Evolutionary conservation across 1,140 invertebrate species (phyloP).

Genomic region (Aricia agestis): DNA sequence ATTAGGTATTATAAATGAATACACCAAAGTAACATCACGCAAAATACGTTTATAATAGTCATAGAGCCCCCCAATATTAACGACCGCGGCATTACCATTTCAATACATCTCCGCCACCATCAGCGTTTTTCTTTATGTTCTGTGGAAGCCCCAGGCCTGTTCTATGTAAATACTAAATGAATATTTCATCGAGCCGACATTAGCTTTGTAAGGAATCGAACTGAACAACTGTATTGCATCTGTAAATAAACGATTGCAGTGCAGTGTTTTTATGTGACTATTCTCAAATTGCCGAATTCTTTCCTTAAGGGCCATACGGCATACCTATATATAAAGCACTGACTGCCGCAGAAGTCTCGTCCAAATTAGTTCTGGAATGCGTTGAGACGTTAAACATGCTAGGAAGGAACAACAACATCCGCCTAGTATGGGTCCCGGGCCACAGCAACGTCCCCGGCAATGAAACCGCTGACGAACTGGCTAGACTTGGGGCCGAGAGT

Average conservation of each 20-base stretch:
- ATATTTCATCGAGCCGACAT: slow-evolving; percentile 66
- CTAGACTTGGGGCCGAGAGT: too few species aligned
- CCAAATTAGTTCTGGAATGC: too few species aligned
- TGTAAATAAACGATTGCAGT: background rate
- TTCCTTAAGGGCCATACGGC: too few species aligned
- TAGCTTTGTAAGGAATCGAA: slow-evolving; percentile 64
- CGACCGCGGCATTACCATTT: slow-evolving; percentile 35
- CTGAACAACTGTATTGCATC: slow-evolving; percentile 39
- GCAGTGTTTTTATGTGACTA: background rate
- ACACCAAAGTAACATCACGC: background rate
- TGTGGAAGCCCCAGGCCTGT: slow-evolving; percentile 38
- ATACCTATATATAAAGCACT: too few species aligned
- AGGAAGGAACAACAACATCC: too few species aligned
- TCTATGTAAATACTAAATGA: slow-evolving; percentile 73
- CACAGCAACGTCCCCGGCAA: too few species aligned
- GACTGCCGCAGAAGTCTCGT: too few species aligned
- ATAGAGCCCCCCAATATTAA: background rate
- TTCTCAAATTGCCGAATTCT: too few species aligned
- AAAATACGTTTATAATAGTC: background rate
- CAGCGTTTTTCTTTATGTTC: slow-evolving; percentile 32
- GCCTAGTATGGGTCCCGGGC: too few species aligned
- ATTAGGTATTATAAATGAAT: too few species aligned
- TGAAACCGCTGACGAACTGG: too few species aligned
- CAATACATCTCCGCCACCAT: slow-evolving; percentile 52
- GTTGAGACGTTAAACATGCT: too few species aligned